Percentiles rank a stretch among this genome's conserved stretches.
Conservation (phyloP, 2,888 invertebrate genomes). For the Prostheceraeus crozeri region DNA sequence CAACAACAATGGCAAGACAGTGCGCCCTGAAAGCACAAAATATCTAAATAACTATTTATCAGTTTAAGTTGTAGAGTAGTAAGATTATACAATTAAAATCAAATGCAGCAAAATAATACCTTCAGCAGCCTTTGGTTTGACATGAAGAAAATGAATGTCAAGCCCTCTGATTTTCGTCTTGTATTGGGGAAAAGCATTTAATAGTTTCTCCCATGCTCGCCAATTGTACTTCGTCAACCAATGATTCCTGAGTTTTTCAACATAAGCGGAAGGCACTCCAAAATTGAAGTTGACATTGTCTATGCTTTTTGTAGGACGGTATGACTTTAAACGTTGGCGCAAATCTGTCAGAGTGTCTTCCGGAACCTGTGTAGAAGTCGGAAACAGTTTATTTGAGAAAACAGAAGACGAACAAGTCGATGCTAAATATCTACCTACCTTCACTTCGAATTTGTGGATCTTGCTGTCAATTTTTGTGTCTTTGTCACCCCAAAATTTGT, state of each 20-base stretch:
- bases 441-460: no score
- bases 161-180: slow-evolving; percentile 70
- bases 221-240: slow-evolving; percentile 72
- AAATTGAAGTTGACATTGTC: slow-evolving; percentile 63
- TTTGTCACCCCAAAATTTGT: no score
- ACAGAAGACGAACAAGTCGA: no score
- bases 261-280: slow-evolving; percentile 44
- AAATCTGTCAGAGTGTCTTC: slow-evolving; percentile 42
- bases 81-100: not conserved
- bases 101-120: slow-evolving; percentile 41
- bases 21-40: slow-evolving; percentile 52
- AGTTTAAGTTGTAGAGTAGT: not conserved
- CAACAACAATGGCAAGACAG: slow-evolving; percentile 63
- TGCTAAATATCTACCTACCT: no score
- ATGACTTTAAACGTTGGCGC: slow-evolving; percentile 58
- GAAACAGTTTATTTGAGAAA: no score
- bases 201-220: slow-evolving; percentile 63
- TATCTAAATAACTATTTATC: slow-evolving; percentile 30
- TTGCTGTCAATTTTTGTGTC: no score
- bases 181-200: slow-evolving; percentile 71
- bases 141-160: slow-evolving; percentile 69
- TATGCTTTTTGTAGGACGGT: slow-evolving; percentile 50
- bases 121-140: slow-evolving; percentile 60
- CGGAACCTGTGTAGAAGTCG: slow-evolving; percentile 30
- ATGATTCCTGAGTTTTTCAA: slow-evolving; percentile 58